These are phyloP conservation scores for Musca domestica DNA, from an alignment of 1,140 invertebrate genomes.

Conservation along the genomic window DNA sequence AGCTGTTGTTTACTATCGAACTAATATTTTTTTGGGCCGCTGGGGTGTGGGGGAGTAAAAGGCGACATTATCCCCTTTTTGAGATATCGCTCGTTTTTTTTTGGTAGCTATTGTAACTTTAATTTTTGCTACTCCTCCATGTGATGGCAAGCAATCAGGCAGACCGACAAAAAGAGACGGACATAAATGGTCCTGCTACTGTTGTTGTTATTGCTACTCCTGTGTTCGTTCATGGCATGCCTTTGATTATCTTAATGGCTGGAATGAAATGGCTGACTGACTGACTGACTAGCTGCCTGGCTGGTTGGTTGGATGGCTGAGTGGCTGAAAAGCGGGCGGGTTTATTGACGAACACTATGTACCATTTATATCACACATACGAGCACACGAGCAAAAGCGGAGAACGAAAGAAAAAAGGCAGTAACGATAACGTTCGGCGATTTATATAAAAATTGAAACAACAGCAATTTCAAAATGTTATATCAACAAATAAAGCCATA, in stretches of 20 bases:
- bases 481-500: slow-evolving; percentile 19
- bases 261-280: neutral
- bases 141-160: neutral
- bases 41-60: neutral
- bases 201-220: neutral
- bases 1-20: neutral
- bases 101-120: neutral
- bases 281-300: too few species aligned
- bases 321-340: too few species aligned
- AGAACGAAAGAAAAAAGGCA: neutral
- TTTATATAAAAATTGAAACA: slow-evolving; percentile 15
- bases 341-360: too few species aligned
- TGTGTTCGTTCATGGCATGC: neutral
- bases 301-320: too few species aligned
- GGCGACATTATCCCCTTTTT: neutral
- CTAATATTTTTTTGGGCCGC: neutral
- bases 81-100: neutral
- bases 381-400: neutral
- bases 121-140: neutral
- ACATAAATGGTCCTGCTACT: too few species aligned
- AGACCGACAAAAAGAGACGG: too few species aligned
- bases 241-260: slow-evolving; percentile 16
- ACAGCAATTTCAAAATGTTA: slow-evolving; percentile 19
- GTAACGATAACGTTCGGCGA: neutral
- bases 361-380: too few species aligned